Conservation (phyloP, 2,797 vertebrate genomes). For the Dicrostonyx torquatus region DNA sequence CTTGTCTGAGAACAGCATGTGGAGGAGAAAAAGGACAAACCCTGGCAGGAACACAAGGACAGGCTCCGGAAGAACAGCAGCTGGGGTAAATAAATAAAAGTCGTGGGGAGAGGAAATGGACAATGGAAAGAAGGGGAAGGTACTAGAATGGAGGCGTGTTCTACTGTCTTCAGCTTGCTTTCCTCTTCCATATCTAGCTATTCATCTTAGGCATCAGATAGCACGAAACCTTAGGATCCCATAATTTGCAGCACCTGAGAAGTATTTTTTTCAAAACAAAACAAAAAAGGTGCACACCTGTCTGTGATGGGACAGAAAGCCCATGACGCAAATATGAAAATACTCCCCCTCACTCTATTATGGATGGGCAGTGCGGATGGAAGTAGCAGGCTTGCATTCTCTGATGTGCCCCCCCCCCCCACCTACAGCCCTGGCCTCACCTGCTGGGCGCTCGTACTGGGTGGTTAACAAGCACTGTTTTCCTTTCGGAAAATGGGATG, state of each 20-base stretch:
- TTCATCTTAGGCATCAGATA: neutral
- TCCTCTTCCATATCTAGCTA: neutral
- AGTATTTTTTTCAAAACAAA: slow-evolving; percentile 5
- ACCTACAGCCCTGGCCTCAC: neutral
- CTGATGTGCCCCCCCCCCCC: accelerated
- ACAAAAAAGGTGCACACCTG: neutral
- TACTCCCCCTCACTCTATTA: neutral
- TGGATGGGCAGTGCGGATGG: neutral
- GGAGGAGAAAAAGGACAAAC: neutral
- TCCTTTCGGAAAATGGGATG: neutral
- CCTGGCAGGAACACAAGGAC: neutral
- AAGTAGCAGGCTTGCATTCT: neutral
- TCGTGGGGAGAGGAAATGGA: no score
- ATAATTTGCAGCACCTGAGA: neutral
- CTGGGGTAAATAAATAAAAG: no score
- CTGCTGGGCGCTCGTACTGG: neutral
- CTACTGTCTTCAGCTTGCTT: neutral
- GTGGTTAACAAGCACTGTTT: neutral
- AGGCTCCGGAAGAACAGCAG: neutral
- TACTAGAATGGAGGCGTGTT: neutral
- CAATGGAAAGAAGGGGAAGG: neutral
- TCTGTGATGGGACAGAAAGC: neutral
- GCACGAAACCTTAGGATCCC: neutral
- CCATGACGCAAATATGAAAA: neutral
- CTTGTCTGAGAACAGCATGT: neutral